These are phyloP conservation scores for Eulithis testata DNA, from an alignment of 2,888 invertebrate genomes.

Conservation along the genomic window DNA sequence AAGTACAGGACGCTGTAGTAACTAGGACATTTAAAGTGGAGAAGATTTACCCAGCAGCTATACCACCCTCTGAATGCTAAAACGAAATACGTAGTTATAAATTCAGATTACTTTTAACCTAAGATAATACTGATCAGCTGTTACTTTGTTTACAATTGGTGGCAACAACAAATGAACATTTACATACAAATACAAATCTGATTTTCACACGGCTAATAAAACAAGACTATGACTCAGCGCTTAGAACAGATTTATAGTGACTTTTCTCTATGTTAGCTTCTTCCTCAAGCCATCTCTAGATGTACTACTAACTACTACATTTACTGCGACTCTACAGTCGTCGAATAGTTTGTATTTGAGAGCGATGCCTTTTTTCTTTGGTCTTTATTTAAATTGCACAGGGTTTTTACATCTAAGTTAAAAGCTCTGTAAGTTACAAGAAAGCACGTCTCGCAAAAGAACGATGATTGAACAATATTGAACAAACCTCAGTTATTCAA, in stretches of 20 bases:
- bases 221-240: background rate
- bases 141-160: no score
- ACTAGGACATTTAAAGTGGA: no score
- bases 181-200: background rate
- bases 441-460: background rate
- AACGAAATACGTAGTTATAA: no score
- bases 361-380: background rate
- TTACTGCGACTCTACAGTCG: no score
- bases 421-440: background rate
- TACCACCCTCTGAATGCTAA: no score
- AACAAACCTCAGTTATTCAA: slow-evolving; percentile 21
- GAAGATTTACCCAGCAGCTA: no score
- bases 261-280: background rate
- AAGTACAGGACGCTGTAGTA: no score
- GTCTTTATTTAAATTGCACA: background rate
- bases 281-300: slow-evolving; percentile 5
- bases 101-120: no score
- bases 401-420: background rate
- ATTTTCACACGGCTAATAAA: slow-evolving; percentile 16
- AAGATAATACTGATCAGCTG: no score
- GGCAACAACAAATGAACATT: no score
- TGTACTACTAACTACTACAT: background rate
- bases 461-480: background rate
- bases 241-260: no score
- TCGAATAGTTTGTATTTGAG: background rate